phyloP scores from a whole-genome alignment of 2,888 invertebrate genomes.

The Oxycera nigricornis region DNA sequence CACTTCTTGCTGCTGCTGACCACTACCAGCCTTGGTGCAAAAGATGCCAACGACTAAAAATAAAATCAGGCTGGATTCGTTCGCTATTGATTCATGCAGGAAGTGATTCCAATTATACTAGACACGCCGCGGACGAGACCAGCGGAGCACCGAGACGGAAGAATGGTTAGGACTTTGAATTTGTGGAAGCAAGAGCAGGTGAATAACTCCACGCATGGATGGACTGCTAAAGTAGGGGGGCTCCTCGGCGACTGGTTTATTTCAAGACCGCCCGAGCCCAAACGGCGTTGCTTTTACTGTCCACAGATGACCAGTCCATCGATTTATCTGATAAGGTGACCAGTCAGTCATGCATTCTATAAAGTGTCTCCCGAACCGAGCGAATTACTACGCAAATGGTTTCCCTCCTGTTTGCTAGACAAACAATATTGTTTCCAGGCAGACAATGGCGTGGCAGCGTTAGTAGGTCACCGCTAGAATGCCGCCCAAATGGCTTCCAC shows the following conservation, averaged over 20 bases:
- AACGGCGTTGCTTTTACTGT: background rate
- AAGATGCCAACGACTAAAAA: conserved; percentile 27
- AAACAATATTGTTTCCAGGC: background rate
- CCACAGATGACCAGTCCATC: background rate
- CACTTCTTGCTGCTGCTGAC: background rate
- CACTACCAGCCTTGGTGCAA: background rate
- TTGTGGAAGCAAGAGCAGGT: background rate
- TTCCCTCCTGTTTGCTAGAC: background rate
- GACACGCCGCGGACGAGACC: background rate
- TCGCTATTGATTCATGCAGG: conserved; percentile 16
- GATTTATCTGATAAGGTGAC: conserved; percentile 3
- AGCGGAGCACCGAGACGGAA: background rate
- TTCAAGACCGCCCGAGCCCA: background rate
- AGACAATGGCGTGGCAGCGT: background rate
- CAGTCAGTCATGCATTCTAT: background rate
- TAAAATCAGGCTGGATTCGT: conserved; percentile 18
- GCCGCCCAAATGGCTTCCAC: background rate
- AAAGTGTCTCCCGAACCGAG: background rate
- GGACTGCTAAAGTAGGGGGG: too few relatives aligned
- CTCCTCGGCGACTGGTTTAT: background rate
- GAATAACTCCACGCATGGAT: background rate
- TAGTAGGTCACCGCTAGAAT: background rate
- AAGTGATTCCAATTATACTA: conserved; percentile 26
- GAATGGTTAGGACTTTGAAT: background rate
- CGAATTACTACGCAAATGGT: background rate